A percentile compares a stretch with the other conserved stretches of the same genome.
These are phyloP conservation scores for Cynocephalus volans DNA, from an alignment of 2,113 vertebrate species.

Conservation along the genomic window DNA sequence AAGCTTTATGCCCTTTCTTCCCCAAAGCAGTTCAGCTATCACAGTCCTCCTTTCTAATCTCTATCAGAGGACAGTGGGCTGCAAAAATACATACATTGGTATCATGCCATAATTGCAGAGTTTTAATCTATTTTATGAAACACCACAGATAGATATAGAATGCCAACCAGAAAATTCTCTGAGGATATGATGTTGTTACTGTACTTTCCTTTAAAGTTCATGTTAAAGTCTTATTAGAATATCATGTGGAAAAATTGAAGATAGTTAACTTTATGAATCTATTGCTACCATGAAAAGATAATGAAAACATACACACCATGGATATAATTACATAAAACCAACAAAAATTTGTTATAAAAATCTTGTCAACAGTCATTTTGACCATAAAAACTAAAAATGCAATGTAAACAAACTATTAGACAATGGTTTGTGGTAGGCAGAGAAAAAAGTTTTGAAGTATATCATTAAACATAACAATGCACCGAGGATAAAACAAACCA, in stretches of 20 bases:
- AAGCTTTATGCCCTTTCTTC: not conserved
- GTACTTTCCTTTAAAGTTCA: not conserved
- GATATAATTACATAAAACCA: not conserved
- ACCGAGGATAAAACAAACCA: not conserved
- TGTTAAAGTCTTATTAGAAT: not conserved
- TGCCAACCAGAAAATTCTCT: not conserved
- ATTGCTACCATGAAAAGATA: not conserved
- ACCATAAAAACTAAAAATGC: not conserved
- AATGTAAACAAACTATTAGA: not conserved
- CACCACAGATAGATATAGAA: not conserved
- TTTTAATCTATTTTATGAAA: not conserved
- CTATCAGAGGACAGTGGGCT: not conserved
- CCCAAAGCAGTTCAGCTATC: not conserved
- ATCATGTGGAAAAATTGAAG: not conserved
- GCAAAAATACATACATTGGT: not conserved
- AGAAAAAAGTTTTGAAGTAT: not conserved
- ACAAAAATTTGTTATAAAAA: not conserved
- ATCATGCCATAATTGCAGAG: not conserved
- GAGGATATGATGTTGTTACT: not conserved
- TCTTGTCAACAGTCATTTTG: not conserved
- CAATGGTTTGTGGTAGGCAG: not conserved
- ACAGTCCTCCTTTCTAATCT: not conserved
- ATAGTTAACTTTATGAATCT: not conserved
- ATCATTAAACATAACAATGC: conserved; percentile 17
- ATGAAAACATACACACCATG: not conserved